A percentile compares a stretch with the other conserved stretches of the same genome.
phyloP scores from a whole-genome alignment of 2,113 vertebrate genomes.

The Acanthochromis polyacanthus region DNA sequence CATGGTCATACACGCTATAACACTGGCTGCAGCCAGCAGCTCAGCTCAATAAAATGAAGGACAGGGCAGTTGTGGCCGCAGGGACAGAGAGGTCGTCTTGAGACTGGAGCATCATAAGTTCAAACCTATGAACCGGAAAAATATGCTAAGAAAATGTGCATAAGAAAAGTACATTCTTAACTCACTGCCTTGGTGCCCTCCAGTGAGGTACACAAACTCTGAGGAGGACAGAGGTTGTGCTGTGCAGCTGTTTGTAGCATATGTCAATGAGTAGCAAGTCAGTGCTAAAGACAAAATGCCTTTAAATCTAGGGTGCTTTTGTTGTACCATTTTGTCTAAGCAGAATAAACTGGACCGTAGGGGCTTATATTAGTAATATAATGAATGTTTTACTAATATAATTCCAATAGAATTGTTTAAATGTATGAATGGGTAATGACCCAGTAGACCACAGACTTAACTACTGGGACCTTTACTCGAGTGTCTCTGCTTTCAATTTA shows the following conservation, averaged over 20 bases:
- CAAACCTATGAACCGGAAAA: constrained; percentile 24
- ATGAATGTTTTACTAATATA: neutral
- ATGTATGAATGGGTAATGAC: neutral
- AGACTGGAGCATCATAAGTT: constrained; percentile 12
- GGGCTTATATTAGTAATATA: neutral
- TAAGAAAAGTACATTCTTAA: neutral
- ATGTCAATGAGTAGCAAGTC: neutral
- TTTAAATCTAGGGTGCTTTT: neutral
- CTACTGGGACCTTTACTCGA: too few species aligned
- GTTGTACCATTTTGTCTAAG: too few species aligned
- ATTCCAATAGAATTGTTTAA: neutral
- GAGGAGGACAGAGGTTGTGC: neutral
- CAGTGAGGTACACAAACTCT: constrained; percentile 2
- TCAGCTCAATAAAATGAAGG: constrained; percentile 29
- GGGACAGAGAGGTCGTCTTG: neutral
- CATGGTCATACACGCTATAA: constrained; percentile 18
- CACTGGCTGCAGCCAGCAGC: constrained; percentile 23
- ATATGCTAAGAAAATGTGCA: constrained; percentile 6
- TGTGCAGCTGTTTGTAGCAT: neutral
- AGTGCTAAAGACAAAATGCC: neutral
- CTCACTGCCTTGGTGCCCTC: constrained; percentile 1
- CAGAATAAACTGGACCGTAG: neutral
- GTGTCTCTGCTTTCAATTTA: too few species aligned
- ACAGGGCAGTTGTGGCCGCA: neutral
- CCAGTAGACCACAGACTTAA: too few species aligned